phyloP scores from a whole-genome alignment of 2,113 vertebrate genomes.

The Pterocles burchelli region DNA sequence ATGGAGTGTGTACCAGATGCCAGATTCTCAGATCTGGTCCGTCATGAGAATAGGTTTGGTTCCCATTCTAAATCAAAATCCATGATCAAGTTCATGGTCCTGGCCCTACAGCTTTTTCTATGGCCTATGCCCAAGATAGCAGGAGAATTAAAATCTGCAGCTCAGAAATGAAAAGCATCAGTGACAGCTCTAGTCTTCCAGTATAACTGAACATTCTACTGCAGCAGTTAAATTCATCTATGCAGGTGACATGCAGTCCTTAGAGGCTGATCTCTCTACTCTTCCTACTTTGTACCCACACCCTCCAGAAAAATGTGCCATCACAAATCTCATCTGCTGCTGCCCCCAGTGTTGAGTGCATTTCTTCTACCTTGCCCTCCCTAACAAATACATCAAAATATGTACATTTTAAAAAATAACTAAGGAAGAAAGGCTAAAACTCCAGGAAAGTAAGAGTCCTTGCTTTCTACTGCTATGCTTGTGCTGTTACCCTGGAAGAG shows the following conservation, averaged over 20 bases:
- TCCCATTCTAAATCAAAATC: not conserved
- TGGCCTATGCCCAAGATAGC: not conserved
- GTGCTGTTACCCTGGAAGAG: not conserved
- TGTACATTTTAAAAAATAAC: not conserved
- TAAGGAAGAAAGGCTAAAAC: not conserved
- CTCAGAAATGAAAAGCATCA: not conserved
- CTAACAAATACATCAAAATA: not conserved
- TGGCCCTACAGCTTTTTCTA: not conserved
- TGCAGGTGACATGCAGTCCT: not conserved
- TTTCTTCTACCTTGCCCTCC: not conserved
- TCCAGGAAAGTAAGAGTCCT: not conserved
- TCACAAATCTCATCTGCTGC: not conserved
- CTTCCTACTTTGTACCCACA: not conserved
- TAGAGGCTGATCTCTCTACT: not conserved
- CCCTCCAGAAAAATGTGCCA: not conserved
- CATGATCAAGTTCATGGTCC: not conserved
- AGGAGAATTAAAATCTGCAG: not conserved
- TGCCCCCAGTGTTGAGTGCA: not conserved
- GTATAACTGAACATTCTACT: not conserved
- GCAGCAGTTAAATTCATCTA: not conserved
- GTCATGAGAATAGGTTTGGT: not conserved
- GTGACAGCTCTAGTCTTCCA: not conserved
- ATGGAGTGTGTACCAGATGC: not conserved
- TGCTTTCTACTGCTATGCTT: not conserved
- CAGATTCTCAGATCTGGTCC: not conserved